Evolutionary conservation across 1,140 invertebrate genomes (phyloP).

Genomic region (Metopolophium dirhodum): DNA sequence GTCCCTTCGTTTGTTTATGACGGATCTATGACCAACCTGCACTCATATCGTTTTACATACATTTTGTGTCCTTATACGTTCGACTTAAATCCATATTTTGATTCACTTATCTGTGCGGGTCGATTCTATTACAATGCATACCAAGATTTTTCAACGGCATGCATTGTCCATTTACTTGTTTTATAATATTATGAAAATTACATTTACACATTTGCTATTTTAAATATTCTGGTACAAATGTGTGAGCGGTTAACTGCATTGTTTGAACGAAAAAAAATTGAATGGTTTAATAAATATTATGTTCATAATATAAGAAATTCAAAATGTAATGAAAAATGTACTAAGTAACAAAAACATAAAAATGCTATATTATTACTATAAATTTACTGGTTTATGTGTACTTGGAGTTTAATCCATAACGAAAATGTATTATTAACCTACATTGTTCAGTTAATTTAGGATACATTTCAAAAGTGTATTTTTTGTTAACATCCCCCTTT

Average conservation of each 20-base stretch:
- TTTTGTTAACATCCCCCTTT: not conserved
- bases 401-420: not conserved
- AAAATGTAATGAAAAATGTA: not conserved
- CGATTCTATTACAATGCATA: not conserved
- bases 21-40: not conserved
- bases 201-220: not conserved
- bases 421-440: not conserved
- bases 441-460: not conserved
- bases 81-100: not conserved
- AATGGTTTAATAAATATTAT: not conserved
- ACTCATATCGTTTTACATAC: not conserved
- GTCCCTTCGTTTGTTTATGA: not conserved
- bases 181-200: not conserved
- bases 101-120: not conserved
- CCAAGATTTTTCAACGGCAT: not conserved
- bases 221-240: not conserved
- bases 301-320: too few relatives aligned
- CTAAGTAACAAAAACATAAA: not conserved
- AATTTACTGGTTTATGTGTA: not conserved
- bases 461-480: not conserved
- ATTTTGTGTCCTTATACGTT: not conserved
- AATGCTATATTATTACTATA: not conserved
- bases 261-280: not conserved
- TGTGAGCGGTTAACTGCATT: not conserved
- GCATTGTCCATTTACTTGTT: not conserved